Conservation (phyloP, 2,888 invertebrate genomes). For the Malachius bipustulatus region DNA sequence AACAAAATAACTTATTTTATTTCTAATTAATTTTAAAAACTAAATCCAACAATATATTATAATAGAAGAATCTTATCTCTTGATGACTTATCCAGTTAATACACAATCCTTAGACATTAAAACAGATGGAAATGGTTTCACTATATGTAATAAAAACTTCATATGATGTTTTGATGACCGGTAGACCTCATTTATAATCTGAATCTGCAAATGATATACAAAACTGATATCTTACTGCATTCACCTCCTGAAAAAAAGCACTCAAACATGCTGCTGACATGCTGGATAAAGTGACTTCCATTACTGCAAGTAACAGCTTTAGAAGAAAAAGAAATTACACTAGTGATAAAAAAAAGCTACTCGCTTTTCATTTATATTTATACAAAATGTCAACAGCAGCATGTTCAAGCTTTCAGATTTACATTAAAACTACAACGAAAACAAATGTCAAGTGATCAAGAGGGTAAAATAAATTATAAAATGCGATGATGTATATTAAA, state of each 20-base stretch:
- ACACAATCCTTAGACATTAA: neutral
- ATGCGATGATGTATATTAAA: neutral
- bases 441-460: neutral
- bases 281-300: conserved; percentile 1
- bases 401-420: too few species aligned
- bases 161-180: too few species aligned
- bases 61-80: too few species aligned
- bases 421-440: too few species aligned
- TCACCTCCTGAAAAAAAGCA: conserved; percentile 1
- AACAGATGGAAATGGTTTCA: neutral
- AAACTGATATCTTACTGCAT: conserved; percentile 29
- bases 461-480: neutral
- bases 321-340: neutral
- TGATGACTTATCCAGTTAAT: too few species aligned
- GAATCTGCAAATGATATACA: conserved; percentile 35
- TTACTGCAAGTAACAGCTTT: neutral
- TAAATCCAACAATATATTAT: too few species aligned
- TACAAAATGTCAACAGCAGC: too few species aligned
- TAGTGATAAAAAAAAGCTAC: too few species aligned
- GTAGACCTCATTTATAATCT: too few species aligned
- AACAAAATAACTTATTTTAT: too few species aligned
- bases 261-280: conserved; percentile 1
- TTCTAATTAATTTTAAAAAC: too few species aligned
- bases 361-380: too few species aligned
- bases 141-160: neutral